Base-by-base conservation (phyloP, 2,113 vertebrate genomes). In the Rutilus rutilus region DNA sequence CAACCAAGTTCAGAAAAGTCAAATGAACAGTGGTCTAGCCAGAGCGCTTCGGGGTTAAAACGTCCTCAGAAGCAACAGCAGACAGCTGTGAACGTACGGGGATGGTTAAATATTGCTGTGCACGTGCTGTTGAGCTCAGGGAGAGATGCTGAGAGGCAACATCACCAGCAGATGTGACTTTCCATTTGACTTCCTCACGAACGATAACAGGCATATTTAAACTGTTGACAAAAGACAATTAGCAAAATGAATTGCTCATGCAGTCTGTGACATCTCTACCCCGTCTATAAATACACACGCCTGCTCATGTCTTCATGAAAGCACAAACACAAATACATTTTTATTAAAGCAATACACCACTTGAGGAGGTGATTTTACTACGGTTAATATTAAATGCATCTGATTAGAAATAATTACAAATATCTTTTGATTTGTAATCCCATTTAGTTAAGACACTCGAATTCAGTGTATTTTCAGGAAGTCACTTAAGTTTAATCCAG, bases 211-310 rank as follows among this genome's bases (percentile, higher is more conserved):
- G 73, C 73, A 25, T 76, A 47, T 76, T 50, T 76, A 76, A 76
- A 47, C 45, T 27, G 73, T 76, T 76, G 73, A 27, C 73, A 17
- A 27, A 76, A 76, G 73, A 27, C 73, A 75, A 50, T 75, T 75
- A 75, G 50, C 73, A 50, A 76, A 76, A 76, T 76, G 0, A 76
- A 76, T 76, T 76, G 45, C 73, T 50, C 50, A 50, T 76, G 73
- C 73, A 45, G 42, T 76, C 45, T 14, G n/a, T 76, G 73, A 76
- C 73, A 76, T 76, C 45, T 50, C 45, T 50, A 19, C 39, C 42
- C 42, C 3, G 2, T 27, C 11, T 50, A 39, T 71, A 39, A 71
- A 71, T 42, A 71, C 33, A 71, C 33, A 42, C 36, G 42, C 73
- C 73, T 50, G 73, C n/a, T 27, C 73, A 27, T 6, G 5, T 50